Evolutionary conservation across 2,797 vertebrate species (phyloP).

Genomic region (Sebastes steindachneri): DNA sequence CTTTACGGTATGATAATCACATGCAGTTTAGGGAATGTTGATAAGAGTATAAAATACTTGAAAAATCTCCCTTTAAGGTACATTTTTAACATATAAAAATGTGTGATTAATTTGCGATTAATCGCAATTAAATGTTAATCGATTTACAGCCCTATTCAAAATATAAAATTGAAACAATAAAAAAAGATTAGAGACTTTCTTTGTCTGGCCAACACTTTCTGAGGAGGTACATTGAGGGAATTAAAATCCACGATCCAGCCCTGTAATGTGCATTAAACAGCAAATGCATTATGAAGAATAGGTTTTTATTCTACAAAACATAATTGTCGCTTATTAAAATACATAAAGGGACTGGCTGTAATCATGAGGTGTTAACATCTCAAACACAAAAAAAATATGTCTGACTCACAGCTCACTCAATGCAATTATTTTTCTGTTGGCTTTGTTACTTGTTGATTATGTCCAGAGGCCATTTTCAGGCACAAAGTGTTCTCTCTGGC

Average conservation of each 20-base stretch:
- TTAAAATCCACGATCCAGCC: not conserved
- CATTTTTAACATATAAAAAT: too few relatives aligned
- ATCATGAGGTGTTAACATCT: not conserved
- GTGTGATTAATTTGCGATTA: too few relatives aligned
- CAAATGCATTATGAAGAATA: not conserved
- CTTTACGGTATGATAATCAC: too few relatives aligned
- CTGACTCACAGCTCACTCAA: conserved; percentile 4
- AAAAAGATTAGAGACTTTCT: not conserved
- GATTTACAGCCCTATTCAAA: too few relatives aligned
- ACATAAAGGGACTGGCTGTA: not conserved
- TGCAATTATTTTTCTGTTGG: conserved; percentile 6
- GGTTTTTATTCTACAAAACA: not conserved
- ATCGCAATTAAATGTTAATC: too few relatives aligned
- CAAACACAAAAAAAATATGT: conserved; percentile 15
- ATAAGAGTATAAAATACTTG: too few relatives aligned
- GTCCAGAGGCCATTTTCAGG: conserved; percentile 21
- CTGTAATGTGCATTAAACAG: not conserved
- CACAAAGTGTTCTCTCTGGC: conserved; percentile 20
- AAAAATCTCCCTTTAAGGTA: too few relatives aligned
- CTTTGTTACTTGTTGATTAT: conserved; percentile 19
- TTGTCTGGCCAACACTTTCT: not conserved
- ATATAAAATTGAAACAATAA: not conserved
- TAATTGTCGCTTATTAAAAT: not conserved
- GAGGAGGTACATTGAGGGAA: not conserved
- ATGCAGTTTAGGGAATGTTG: too few relatives aligned